Evolutionary conservation across 2,797 vertebrate species (phyloP), one percentile per base, ranked within the genome.

Genomic region (Thaleichthys pacificus): DNA sequence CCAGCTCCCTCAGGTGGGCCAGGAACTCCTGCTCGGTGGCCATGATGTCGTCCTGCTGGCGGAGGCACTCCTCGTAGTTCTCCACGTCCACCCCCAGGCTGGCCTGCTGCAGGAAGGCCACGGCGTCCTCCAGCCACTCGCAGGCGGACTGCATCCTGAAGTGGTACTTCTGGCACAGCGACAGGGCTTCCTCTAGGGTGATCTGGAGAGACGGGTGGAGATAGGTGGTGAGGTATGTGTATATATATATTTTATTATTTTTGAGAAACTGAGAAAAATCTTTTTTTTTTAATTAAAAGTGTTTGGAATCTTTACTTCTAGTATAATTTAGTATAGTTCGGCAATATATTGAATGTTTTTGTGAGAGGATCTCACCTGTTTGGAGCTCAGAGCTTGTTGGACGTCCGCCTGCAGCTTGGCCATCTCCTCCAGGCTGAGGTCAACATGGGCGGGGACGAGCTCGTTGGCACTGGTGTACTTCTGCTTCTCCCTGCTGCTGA

Each of bases 121-220:
- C 95, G 0, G 96, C 95, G 21, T 99, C 98, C 83, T 99, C 96
- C 69, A 99, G 91, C 98, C 98, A 99, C 68, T 97, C 95, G 14
- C 92, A 95, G 68, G 95, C 95, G 5, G 92, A 90, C 84, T 98
- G 96, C 84, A 93, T 93, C 79, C 96, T 91, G 75, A 96, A 96
- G 80, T 96, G 97, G 82, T 96, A 98, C 80, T 93, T 94, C 88
- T 97, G 97, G 81, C 95, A 96, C 54, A 96, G 84, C 21, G 86
- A 87, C 61, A 96, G 91, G 1, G 94, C 89, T 72, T 97, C 94
- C 70, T 95, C 95, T 83, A 99, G 88, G 3, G 93, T 93, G 24
- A 93, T 93, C 98, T 99, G 83, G 4, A 79, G 28, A 74, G 32
- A 63, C 47, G 69, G 51, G 3, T 0, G 74, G 62, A 56, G 42